phyloP scores from a whole-genome alignment of 2,888 invertebrate genomes.

The Lepeophtheirus nordmannii region DNA sequence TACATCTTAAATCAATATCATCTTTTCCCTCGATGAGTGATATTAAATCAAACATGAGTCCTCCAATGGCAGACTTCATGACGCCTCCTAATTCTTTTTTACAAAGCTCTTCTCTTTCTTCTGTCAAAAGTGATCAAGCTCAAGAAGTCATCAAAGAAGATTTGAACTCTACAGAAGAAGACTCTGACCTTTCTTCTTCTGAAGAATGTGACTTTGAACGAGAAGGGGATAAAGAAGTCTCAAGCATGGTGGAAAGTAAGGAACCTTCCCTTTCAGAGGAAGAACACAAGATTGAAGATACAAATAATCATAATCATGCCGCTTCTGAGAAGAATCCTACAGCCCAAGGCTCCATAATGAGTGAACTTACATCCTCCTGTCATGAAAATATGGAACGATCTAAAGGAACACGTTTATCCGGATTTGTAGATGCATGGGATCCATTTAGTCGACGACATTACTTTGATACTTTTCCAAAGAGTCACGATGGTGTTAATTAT shows the following conservation, averaged over 20 bases:
- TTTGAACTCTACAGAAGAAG: background rate
- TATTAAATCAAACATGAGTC: background rate
- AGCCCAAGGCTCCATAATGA: no score
- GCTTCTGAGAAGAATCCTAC: no score
- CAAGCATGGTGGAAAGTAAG: background rate
- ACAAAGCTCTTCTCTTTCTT: background rate
- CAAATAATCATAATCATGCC: background rate
- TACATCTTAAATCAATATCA: slow-evolving; percentile 39
- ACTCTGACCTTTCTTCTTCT: no score
- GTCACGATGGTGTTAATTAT: background rate
- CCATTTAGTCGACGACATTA: slow-evolving; percentile 3
- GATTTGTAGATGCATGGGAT: slow-evolving; percentile 17
- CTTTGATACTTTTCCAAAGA: slow-evolving; percentile 3
- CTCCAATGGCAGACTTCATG: background rate
- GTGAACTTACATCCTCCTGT: background rate
- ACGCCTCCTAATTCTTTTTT: background rate
- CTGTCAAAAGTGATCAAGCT: background rate
- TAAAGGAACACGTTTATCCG: slow-evolving; percentile 4
- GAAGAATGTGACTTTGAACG: background rate
- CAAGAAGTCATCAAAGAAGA: background rate
- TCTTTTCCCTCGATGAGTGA: slow-evolving; percentile 3
- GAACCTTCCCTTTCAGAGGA: background rate
- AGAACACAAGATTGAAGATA: background rate
- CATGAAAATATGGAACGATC: background rate
- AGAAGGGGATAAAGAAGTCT: background rate